These are phyloP conservation scores for Hybos culiciformis DNA, from an alignment of 2,888 invertebrate species.

Conservation along the genomic window DNA sequence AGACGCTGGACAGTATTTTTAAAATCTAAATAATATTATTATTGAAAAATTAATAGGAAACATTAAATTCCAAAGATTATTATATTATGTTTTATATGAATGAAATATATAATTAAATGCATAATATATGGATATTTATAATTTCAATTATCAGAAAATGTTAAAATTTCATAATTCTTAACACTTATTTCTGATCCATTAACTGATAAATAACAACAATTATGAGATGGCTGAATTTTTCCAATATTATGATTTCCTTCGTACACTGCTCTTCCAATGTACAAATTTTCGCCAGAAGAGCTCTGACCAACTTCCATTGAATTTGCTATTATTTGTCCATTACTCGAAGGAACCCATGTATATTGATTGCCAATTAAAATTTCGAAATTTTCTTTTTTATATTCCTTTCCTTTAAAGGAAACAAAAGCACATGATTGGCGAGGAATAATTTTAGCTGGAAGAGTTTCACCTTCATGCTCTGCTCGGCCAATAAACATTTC, in stretches of 20 bases:
- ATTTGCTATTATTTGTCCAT: conserved; percentile 40
- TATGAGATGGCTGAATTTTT: conserved; percentile 44
- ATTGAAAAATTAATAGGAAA: too few relatives aligned
- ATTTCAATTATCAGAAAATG: too few relatives aligned
- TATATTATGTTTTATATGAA: too few relatives aligned
- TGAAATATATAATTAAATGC: too few relatives aligned
- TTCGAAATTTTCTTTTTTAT: conserved; percentile 40
- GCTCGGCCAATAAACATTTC: conserved; percentile 36
- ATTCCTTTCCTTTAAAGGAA: conserved; percentile 42
- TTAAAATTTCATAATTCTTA: conserved; percentile 30
- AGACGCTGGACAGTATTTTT: too few relatives aligned
- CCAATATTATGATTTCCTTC: conserved; percentile 44
- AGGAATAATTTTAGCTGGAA: conserved; percentile 50
- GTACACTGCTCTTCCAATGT: conserved; percentile 42
- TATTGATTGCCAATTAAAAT: conserved; percentile 41
- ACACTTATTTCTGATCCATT: conserved; percentile 31
- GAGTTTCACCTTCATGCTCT: conserved; percentile 43
- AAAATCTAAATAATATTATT: too few relatives aligned
- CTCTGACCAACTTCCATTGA: conserved; percentile 39
- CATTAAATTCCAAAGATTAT: too few relatives aligned
- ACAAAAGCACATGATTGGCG: conserved; percentile 43
- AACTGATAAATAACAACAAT: conserved; percentile 39
- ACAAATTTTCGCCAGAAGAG: conserved; percentile 40
- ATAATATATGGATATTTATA: too few relatives aligned
- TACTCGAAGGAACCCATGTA: conserved; percentile 39